These are phyloP conservation scores for Laupala kohalensis DNA, from an alignment of 1,140 invertebrate species.

Conservation along the genomic window DNA sequence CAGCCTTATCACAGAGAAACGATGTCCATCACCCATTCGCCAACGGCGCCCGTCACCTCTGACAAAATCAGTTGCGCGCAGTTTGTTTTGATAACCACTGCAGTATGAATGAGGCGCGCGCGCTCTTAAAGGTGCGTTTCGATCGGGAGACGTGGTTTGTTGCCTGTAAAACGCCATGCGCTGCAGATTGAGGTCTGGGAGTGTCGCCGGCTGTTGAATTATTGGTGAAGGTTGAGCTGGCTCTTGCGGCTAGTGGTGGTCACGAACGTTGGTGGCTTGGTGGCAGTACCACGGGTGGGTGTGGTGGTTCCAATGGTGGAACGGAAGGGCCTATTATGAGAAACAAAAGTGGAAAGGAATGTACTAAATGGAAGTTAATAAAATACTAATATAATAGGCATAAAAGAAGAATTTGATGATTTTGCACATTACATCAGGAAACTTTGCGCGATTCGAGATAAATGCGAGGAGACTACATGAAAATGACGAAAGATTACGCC, in stretches of 20 bases:
- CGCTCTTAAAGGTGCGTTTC: not conserved
- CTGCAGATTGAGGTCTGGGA: not conserved
- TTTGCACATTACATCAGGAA: too few species aligned
- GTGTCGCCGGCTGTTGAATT: not conserved
- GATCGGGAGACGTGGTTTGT: not conserved
- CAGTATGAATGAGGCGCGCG: not conserved
- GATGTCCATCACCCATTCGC: too few species aligned
- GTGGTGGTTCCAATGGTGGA: not conserved
- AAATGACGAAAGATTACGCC: too few species aligned
- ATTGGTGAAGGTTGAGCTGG: not conserved
- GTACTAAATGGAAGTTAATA: too few species aligned
- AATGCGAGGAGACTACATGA: too few species aligned
- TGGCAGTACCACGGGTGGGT: not conserved
- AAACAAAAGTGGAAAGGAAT: too few species aligned
- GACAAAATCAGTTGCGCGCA: not conserved
- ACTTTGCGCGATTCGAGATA: too few species aligned
- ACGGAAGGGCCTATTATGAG: too few species aligned
- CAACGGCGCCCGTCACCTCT: too few species aligned
- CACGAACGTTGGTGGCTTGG: not conserved
- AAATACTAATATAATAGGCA: too few species aligned
- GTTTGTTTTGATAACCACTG: not conserved
- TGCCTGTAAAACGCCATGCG: not conserved
- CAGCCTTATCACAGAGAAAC: too few species aligned
- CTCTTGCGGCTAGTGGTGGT: not conserved
- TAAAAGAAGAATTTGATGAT: too few species aligned